Base-by-base conservation (phyloP, 2,888 invertebrate genomes). In the Gastrophysa polygoni region DNA sequence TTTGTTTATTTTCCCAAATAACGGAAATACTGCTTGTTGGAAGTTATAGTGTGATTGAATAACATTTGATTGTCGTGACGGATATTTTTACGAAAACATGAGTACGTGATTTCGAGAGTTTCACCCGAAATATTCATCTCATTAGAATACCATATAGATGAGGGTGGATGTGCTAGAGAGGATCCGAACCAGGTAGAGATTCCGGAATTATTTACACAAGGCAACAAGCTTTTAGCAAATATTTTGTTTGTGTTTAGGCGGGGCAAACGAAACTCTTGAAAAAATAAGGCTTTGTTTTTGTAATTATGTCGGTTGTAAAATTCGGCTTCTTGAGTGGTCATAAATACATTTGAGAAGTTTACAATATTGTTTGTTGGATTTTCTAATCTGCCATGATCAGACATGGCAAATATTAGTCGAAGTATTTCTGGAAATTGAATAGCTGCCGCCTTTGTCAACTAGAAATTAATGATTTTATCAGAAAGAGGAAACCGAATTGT, bases 221-320 rank as follows among this genome's bases (percentile, higher is more conserved):
- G 55, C 63, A 57, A 58, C 56, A 59, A 61, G 50, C 50, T 61
- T 54, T 54, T 55, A 55, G 64, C 52, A 61, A 61, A 58, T 61
- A 63, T 61, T 34, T 63, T 63, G 38, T 66, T 66, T 66, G 51
- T 63, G 38, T 63, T 61, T 66, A 57, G 57, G 58, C 58, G 59
- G 52, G 56, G 60, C 60, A 57, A 64, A 67, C 60, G 64, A 46
- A 58, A 58, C 54, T 64, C 61, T 63, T 24, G 51, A 60, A 60
- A 67, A 51, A 20, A 48, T 61, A 60, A 64, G 57, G 51, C 61
- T 64, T 67, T 67, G 67, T 67, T 63, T 64, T 64, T 63, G 59
- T 64, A 62, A 67, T 67, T 67, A 67, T 62, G 46, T 24, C 47
- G 28, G 62, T 63, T 55, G 52, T 66, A 66, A 66, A 63, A 44